A percentile compares a stretch with the other conserved stretches of the same genome.
Conservation (phyloP, 2,797 vertebrate genomes). For the Rallus crepitans region DNA sequence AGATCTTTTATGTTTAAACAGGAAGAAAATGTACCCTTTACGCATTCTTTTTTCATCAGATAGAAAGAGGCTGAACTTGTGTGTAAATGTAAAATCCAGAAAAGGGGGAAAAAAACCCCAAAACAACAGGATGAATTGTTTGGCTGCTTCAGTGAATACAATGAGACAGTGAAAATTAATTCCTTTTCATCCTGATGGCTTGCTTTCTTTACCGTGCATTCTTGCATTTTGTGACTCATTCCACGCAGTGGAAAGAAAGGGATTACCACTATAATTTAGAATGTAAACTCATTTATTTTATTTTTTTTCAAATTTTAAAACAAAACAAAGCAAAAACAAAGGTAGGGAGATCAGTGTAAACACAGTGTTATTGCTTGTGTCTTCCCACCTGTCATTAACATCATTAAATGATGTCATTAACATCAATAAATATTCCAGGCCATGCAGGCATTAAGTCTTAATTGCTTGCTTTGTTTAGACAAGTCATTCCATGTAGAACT, state of each 20-base stretch:
- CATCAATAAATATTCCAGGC: conserved; percentile 14
- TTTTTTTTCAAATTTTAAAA: neutral
- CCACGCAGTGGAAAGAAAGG: neutral
- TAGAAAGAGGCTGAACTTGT: neutral
- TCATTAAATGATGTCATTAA: neutral
- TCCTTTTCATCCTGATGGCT: neutral
- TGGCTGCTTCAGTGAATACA: neutral
- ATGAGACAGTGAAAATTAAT: neutral
- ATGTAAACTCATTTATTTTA: neutral
- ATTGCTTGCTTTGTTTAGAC: conserved; percentile 50
- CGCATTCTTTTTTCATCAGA: neutral
- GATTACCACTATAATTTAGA: neutral
- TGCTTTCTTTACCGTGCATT: neutral
- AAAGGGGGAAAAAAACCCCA: neutral
- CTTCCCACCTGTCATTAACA: neutral
- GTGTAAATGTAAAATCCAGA: neutral
- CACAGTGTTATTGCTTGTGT: neutral
- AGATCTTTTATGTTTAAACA: neutral
- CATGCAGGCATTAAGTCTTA: conserved; percentile 3
- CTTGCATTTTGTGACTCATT: neutral
- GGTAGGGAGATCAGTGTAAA: neutral
- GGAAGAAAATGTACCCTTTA: neutral
- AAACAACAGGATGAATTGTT: neutral
- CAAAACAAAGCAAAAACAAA: neutral
- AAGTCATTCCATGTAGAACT: conserved; percentile 2